Base-by-base conservation (phyloP, 2,113 vertebrate genomes). In the Merops nubicus region DNA sequence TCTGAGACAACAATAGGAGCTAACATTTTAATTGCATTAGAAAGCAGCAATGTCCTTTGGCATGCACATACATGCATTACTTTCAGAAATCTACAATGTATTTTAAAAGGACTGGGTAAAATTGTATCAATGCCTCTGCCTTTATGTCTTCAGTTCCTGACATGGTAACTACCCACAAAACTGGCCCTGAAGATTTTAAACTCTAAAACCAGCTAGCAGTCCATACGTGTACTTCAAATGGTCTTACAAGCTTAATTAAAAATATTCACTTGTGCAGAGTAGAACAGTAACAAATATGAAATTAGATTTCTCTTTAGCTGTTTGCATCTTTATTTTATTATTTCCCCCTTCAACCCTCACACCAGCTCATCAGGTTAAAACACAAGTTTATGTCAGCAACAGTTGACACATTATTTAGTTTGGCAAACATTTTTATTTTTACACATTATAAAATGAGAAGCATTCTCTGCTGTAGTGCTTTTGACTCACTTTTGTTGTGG, bases 381-480 rank as follows among this genome's bases (percentile, higher is more conserved):
- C 8, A 64, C 10, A 84, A 56, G 26, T 75, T 82, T 70, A 59
- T 31, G 23, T 28, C n/a, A 80, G 38, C 50, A 92, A 74, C 29
- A 53, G 57, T 76, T 79, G 16, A 57, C 50, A n/a, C 7, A 34
- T 29, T 60, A 80, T 72, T 90, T 73, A 82, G n/a, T 57, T 94
- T 83, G 88, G 89, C 77, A 95, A 67, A 47, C 87, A 64, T 51
- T 87, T 89, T 91, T 81, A n/a, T 63, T 94, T 94, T 90, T 81
- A 73, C 59, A 73, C 22, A 36, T 86, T 79, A 94, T 79, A 68
- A 93, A 91, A 38, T 40, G 54, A 93, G 57, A 88, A 63, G 33
- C 45, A 67, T 59, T 80, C 85, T 73, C 34, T 51, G 54, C 9
- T 31, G 2, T 62, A 90, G 34, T 28, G 33, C 12, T 88, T 79